Evolutionary conservation across 2,797 vertebrate species (phyloP).

Genomic region (Anguilla pacifica): DNA sequence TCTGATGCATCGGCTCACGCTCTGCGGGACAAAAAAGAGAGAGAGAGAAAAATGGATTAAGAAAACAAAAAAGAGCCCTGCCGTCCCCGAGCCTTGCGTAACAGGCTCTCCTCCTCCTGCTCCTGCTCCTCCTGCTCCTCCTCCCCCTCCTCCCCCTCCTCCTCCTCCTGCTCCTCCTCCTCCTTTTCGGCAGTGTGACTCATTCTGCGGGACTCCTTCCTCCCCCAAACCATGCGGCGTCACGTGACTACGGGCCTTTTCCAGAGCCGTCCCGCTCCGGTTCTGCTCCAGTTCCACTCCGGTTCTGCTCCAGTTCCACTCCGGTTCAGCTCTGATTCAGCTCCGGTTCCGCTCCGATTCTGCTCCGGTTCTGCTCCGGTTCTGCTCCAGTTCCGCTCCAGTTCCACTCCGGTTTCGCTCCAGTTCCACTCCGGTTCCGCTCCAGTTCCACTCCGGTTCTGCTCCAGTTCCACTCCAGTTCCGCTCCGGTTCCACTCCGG

Average conservation of each 20-base stretch:
- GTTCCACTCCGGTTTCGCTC: too few relatives aligned
- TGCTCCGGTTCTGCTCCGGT: not conserved
- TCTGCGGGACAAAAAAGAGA: constrained; percentile 17
- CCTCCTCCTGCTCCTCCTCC: not conserved
- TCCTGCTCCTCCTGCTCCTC: not conserved
- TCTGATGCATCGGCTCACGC: constrained; percentile 41
- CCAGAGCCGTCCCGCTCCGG: too few relatives aligned
- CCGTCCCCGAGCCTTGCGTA: not conserved
- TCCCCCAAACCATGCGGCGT: not conserved
- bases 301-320: too few relatives aligned
- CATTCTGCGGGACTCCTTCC: not conserved
- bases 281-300: too few relatives aligned
- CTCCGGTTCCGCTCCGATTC: too few relatives aligned
- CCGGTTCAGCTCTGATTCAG: not conserved
- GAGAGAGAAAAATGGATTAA: not conserved
- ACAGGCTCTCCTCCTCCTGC: not conserved
- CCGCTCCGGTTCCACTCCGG: too few relatives aligned
- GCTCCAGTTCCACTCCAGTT: not conserved
- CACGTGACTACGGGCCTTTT: too few relatives aligned
- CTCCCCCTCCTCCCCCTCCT: too few relatives aligned
- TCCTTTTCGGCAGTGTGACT: not conserved
- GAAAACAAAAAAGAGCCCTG: not conserved
- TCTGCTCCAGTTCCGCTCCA: not conserved
- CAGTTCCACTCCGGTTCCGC: too few relatives aligned
- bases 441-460: too few relatives aligned